Evolutionary conservation across 1,140 invertebrate species (phyloP).

Genomic region (Himalopsyche phryganea): DNA sequence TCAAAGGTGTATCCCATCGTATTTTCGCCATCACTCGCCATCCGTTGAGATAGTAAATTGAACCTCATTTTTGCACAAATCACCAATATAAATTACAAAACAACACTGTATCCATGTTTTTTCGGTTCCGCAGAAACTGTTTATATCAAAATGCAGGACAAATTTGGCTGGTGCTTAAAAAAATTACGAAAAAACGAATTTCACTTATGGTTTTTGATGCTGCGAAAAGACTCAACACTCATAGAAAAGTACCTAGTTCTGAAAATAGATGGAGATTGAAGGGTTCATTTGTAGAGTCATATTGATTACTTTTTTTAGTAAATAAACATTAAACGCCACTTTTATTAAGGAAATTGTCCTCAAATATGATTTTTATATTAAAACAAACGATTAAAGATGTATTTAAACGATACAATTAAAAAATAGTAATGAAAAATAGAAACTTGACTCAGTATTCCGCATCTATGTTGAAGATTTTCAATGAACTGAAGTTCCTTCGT

Average conservation of each 20-base stretch:
- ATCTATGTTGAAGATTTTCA: slow-evolving; percentile 9
- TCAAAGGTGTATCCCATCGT: slow-evolving; percentile 26
- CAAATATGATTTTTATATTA: too few relatives aligned
- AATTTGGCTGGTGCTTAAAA: slow-evolving; percentile 19
- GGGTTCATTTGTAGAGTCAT: slow-evolving; percentile 22
- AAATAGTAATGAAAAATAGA: slow-evolving; percentile 1
- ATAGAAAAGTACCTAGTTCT: slow-evolving; percentile 28
- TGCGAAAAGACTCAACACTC: slow-evolving; percentile 29
- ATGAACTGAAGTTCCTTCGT: neutral
- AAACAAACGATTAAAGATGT: too few relatives aligned
- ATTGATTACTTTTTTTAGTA: slow-evolving; percentile 11
- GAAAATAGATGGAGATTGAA: slow-evolving; percentile 29
- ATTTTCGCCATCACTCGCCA: slow-evolving; percentile 29
- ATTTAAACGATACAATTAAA: neutral
- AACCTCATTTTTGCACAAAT: slow-evolving; percentile 26
- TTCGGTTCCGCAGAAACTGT: slow-evolving; percentile 9
- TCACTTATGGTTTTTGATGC: slow-evolving; percentile 29
- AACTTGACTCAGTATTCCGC: slow-evolving; percentile 10
- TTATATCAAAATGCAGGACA: slow-evolving; percentile 16
- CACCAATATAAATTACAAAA: slow-evolving; percentile 15
- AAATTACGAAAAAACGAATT: slow-evolving; percentile 26
- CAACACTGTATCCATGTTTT: slow-evolving; percentile 23
- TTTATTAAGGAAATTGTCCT: too few relatives aligned
- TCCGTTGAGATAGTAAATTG: slow-evolving; percentile 27
- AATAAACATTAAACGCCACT: neutral